These are phyloP conservation scores for Pyrocoelia pectoralis DNA, from an alignment of 2,888 invertebrate genomes.

Conservation along the genomic window DNA sequence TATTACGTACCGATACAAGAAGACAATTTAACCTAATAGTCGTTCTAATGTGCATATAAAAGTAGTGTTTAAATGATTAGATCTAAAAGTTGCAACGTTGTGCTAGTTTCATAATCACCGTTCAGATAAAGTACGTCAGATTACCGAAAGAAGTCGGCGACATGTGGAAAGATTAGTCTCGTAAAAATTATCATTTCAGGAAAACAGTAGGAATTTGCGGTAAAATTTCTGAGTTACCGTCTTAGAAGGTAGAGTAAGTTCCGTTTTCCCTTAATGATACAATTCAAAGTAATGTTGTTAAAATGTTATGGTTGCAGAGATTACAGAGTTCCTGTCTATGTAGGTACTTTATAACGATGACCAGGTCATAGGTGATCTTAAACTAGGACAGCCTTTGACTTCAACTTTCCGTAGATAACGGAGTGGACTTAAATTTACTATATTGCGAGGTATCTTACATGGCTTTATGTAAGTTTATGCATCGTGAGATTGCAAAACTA, in stretches of 20 bases:
- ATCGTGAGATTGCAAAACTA: conserved; percentile 25
- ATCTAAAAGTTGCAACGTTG: too few relatives aligned
- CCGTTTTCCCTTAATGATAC: conserved; percentile 25
- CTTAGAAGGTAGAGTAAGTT: conserved; percentile 21
- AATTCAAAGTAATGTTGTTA: conserved; percentile 13
- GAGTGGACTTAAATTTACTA: conserved; percentile 23
- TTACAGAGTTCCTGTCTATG: conserved; percentile 16
- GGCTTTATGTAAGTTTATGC: conserved; percentile 19
- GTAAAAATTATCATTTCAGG: conserved; percentile 11
- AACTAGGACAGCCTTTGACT: conserved; percentile 38
- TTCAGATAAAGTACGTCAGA: background rate
- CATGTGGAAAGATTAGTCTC: background rate
- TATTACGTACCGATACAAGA: too few relatives aligned
- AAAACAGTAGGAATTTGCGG: conserved; percentile 16
- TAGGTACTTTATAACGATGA: conserved; percentile 8
- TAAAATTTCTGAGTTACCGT: conserved; percentile 17
- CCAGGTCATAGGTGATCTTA: conserved; percentile 38
- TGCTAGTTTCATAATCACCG: too few relatives aligned
- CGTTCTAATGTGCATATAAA: too few relatives aligned
- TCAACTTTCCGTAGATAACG: conserved; percentile 28
- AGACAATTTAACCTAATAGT: too few relatives aligned
- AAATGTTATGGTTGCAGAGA: conserved; percentile 15
- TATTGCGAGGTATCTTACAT: conserved; percentile 19
- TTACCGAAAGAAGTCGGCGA: background rate
- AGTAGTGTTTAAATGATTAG: too few relatives aligned